Conservation (phyloP, 2,888 invertebrate genomes). For the Taphrorychus bicolor region DNA sequence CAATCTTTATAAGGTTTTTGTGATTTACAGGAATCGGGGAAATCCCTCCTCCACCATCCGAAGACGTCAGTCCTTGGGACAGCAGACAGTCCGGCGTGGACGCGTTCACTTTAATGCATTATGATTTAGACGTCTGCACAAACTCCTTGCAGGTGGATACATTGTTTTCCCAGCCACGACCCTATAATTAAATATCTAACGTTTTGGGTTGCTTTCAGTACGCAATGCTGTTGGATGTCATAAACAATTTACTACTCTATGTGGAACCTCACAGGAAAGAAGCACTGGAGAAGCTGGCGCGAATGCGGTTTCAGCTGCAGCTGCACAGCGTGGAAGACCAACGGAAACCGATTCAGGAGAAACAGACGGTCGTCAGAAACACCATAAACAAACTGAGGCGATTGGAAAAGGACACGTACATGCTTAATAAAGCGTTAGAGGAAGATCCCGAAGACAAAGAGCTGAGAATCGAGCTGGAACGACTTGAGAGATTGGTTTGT, state of each 20-base stretch:
- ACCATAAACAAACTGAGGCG: constrained; percentile 82
- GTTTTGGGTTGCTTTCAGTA: no score
- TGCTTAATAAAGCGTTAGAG: constrained; percentile 80
- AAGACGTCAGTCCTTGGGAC: constrained; percentile 78
- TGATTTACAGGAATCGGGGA: constrained; percentile 63
- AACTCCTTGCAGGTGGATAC: constrained; percentile 90
- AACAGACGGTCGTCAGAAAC: constrained; percentile 83
- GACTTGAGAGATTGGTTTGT: constrained; percentile 72
- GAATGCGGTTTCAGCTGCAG: constrained; percentile 94
- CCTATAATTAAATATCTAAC: no score
- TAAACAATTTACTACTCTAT: constrained; percentile 95
- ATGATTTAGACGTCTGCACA: constrained; percentile 97
- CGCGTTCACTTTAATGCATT: constrained; percentile 97
- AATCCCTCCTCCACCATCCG: constrained; percentile 74
- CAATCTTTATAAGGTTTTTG: background rate
- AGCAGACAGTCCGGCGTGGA: constrained; percentile 89
- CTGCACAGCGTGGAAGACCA: constrained; percentile 92
- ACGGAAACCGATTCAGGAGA: constrained; percentile 86
- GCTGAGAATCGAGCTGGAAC: constrained; percentile 72
- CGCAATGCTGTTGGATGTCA: constrained; percentile 95
- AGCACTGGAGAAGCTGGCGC: constrained; percentile 84
- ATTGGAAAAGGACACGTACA: constrained; percentile 88
- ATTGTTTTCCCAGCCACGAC: no score
- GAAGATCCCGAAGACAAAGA: constrained; percentile 70
- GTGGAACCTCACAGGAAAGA: constrained; percentile 96